phyloP scores from a whole-genome alignment of 2,113 vertebrate genomes.

The Apodemus speciosus region DNA sequence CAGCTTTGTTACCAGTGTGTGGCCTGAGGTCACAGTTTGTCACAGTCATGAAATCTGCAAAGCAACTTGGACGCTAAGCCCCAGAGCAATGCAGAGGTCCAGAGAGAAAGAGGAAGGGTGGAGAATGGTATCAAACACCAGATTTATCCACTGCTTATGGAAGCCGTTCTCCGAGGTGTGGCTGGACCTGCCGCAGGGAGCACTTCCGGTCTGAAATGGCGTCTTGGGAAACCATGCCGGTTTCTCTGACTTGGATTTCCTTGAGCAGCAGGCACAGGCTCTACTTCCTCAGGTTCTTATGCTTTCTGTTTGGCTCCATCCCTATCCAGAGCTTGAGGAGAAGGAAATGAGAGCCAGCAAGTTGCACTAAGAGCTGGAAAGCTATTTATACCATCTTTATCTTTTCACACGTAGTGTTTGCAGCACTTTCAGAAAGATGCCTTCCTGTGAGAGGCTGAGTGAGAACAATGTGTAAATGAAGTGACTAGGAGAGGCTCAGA shows the following conservation, averaged over 20 bases:
- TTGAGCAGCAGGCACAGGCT: background rate
- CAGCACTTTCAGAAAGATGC: conserved; percentile 55
- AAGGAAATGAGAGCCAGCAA: conserved; percentile 86
- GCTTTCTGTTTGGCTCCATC: conserved; percentile 5
- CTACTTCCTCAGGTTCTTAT: background rate
- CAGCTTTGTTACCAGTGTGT: background rate
- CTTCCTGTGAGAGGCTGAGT: conserved; percentile 71
- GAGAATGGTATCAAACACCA: conserved; percentile 89
- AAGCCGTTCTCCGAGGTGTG: background rate
- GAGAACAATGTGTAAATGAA: conserved; percentile 71
- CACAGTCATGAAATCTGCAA: conserved; percentile 89
- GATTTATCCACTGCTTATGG: conserved; percentile 82
- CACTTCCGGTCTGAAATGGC: background rate
- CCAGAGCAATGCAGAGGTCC: conserved; percentile 85
- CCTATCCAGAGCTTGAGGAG: conserved; percentile 69
- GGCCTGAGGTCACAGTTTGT: conserved; percentile 4
- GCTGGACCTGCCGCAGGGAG: background rate
- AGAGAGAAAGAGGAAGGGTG: conserved; percentile 88
- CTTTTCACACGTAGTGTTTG: conserved; percentile 68
- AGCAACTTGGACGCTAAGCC: conserved; percentile 88
- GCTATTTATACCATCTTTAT: conserved; percentile 80
- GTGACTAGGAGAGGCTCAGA: background rate
- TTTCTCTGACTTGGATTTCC: background rate
- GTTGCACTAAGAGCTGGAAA: conserved; percentile 86
- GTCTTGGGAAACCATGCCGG: background rate